Base-by-base conservation (phyloP, 1,140 invertebrate genomes). In the Drosophila tani region DNA sequence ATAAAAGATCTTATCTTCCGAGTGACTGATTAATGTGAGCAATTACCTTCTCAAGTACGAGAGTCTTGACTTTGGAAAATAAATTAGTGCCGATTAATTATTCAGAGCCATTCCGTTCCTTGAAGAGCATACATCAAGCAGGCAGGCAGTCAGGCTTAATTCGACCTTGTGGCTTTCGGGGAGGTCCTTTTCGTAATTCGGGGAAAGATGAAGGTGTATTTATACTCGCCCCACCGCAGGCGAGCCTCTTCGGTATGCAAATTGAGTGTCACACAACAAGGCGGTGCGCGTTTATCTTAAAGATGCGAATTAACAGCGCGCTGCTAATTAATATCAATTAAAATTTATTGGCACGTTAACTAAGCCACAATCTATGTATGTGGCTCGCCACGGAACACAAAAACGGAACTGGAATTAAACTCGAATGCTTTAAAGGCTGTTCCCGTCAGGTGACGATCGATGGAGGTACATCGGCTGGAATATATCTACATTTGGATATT, bases 81-180 rank as follows among this genome's bases (percentile, higher is more conserved):
- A 68, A 88, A 83, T 88, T 83, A 75, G 63, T 51, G 49, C 51
- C 65, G 62, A 84, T 83, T 81, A 84, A 88, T 87, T 84, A 81
- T 79, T 64, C 55, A 71, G 24, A 50, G 21, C 9, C 60, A 21
- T 35, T 14, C 8, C 19, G 29, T 40, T 55, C 19, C 45, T 27
- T 46, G 19, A 45, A 40, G 15, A 1, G 27, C 66, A 50, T 46
- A 45, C 29, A 69, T 65, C 63, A 62, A 32, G 19, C 14, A 7
- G 19, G 11, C 32, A n/a, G 19, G 32, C 32, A 17, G 32, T 47
- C 46, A 47, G 27, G 8, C 38, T 9, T 21, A 62, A 62, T 65
- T 35, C 40, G 45, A 65, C 73, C 73, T 75, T 74, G 58, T 24
- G 60, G 66, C 35, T 53, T 43, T 41, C 9, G 27, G 27, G 27